These are phyloP conservation scores for Ammospiza nelsoni DNA, from an alignment of 2,113 vertebrate species.

Conservation along the genomic window DNA sequence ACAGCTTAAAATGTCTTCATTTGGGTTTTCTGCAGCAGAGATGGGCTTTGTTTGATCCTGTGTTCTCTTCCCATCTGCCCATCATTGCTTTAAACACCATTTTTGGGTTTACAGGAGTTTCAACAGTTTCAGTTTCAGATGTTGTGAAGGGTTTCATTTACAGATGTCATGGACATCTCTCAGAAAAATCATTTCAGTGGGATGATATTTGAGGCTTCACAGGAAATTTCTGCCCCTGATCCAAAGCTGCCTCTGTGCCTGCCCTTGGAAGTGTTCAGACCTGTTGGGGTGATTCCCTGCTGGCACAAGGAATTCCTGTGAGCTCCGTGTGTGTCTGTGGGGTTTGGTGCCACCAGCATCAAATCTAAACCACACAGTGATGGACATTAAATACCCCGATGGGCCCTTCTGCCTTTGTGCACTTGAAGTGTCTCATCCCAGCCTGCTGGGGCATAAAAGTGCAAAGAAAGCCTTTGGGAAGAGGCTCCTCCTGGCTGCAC, in stretches of 20 bases:
- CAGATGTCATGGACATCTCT: not conserved
- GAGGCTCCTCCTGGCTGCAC: not conserved
- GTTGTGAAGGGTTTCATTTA: not conserved
- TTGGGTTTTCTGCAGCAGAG: not conserved
- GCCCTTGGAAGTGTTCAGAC: not conserved
- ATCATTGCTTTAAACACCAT: not conserved
- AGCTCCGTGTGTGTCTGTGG: fast-evolving
- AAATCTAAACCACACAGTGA: not conserved
- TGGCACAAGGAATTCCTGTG: fast-evolving
- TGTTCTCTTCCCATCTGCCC: not conserved
- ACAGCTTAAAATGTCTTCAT: not conserved
- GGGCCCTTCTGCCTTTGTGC: not conserved
- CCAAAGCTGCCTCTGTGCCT: not conserved
- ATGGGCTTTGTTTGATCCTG: not conserved
- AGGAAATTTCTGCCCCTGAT: not conserved
- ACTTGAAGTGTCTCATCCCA: conserved; percentile 21
- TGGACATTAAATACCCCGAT: not conserved
- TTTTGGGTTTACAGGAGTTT: not conserved
- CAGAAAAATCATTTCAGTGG: not conserved
- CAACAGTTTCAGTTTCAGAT: not conserved
- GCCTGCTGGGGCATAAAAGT: conserved; percentile 25
- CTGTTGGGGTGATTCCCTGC: not conserved
- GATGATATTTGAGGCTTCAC: not conserved
- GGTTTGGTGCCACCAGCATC: not conserved
- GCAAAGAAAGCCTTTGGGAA: conserved; percentile 36